Evolutionary conservation across 2,888 invertebrate species (phyloP).

Genomic region (Eledone cirrhosa): DNA sequence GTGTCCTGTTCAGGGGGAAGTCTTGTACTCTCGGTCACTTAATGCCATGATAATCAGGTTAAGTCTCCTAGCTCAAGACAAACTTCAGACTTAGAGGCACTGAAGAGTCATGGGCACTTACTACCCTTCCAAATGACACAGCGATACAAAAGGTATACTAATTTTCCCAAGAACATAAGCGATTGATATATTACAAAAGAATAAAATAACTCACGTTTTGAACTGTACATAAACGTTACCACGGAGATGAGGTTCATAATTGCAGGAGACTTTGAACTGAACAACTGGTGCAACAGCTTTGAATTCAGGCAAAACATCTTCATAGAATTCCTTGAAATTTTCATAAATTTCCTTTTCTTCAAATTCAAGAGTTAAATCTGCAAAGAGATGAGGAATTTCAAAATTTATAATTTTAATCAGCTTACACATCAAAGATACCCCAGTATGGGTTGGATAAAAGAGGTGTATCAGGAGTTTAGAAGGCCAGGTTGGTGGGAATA

Average conservation of each 20-base stretch:
- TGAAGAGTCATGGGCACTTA: no score
- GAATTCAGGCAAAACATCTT: slow-evolving; percentile 85
- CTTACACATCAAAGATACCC: no score
- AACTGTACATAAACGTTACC: slow-evolving; percentile 92
- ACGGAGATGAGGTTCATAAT: slow-evolving; percentile 84
- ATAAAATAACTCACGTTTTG: slow-evolving; percentile 61
- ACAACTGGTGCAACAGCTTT: slow-evolving; percentile 69
- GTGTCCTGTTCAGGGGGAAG: no score
- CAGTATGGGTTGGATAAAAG: background rate
- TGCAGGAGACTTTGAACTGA: slow-evolving; percentile 80
- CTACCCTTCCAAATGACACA: no score
- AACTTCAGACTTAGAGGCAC: no score
- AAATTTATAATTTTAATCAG: background rate
- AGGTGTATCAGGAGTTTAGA: no score
- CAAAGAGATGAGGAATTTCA: slow-evolving; percentile 31
- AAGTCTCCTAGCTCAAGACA: no score
- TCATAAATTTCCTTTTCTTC: slow-evolving; percentile 82
- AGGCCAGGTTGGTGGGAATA: no score
- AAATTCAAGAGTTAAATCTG: slow-evolving; percentile 82
- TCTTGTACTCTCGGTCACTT: no score
- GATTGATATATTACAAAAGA: background rate
- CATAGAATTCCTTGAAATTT: slow-evolving; percentile 84
- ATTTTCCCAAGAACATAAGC: no score
- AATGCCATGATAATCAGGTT: no score
- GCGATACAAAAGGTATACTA: no score